Conservation (phyloP, 2,113 vertebrate genomes). For the Eolophus roseicapilla region DNA sequence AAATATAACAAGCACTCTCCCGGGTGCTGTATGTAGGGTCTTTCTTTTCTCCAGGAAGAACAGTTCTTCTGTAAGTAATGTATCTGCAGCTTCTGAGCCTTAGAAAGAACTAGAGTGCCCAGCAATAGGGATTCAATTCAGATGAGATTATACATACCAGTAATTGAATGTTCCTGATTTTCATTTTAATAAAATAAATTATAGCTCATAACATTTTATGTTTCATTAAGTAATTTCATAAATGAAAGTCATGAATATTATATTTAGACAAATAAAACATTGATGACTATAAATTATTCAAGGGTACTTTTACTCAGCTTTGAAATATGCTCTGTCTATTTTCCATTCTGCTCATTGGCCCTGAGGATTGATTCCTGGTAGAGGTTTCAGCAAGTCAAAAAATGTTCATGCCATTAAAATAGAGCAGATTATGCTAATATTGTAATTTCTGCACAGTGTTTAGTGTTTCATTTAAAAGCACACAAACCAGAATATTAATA, state of each 20-base stretch:
- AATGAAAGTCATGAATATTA: slow-evolving; percentile 22
- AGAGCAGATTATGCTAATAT: neutral
- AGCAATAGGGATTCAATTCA: neutral
- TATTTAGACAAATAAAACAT: slow-evolving; percentile 46
- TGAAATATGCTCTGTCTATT: neutral
- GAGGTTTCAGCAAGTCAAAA: neutral
- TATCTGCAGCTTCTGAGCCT: neutral
- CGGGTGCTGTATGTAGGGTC: neutral
- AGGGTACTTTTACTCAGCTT: neutral
- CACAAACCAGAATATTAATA: neutral
- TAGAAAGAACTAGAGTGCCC: neutral
- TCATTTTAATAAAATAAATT: slow-evolving; percentile 32
- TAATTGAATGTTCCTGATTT: slow-evolving; percentile 28
- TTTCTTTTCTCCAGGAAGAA: neutral
- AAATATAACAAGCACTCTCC: neutral
- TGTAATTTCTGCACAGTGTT: neutral
- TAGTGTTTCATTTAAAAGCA: neutral
- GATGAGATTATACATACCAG: neutral
- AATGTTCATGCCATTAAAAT: neutral
- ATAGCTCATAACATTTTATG: neutral
- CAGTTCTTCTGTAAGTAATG: neutral
- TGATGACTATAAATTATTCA: slow-evolving; percentile 35
- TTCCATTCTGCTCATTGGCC: neutral
- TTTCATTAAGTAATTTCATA: slow-evolving; percentile 25
- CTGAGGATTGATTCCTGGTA: neutral